phyloP scores from a whole-genome alignment of 2,113 vertebrate species.

The Burhinus bistriatus region DNA sequence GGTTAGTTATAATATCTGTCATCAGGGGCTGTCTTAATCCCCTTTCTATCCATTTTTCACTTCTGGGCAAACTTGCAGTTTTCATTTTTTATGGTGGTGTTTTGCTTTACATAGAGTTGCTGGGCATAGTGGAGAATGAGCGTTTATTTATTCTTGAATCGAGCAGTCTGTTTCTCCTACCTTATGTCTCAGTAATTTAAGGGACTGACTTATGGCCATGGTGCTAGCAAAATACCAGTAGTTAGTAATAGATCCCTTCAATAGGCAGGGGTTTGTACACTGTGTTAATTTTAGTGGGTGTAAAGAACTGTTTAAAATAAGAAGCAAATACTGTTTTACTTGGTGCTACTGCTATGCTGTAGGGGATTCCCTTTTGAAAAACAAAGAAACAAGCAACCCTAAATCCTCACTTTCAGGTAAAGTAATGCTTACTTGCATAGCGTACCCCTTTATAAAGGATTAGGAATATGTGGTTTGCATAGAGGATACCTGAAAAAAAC shows the following conservation, averaged over 20 bases:
- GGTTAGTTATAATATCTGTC: too few species aligned
- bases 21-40: too few species aligned
- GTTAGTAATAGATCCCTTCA: background rate
- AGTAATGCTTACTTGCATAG: background rate
- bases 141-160: too few species aligned
- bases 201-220: too few species aligned
- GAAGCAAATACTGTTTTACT: background rate
- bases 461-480: background rate
- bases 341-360: background rate
- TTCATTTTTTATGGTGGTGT: too few species aligned
- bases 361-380: background rate
- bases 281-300: background rate
- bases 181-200: too few species aligned
- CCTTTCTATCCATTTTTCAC: too few species aligned
- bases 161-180: too few species aligned
- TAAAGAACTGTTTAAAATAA: background rate
- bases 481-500: background rate
- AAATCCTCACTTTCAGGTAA: background rate
- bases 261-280: background rate
- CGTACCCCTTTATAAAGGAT: background rate
- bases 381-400: background rate
- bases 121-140: too few species aligned
- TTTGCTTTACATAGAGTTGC: too few species aligned
- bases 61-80: too few species aligned
- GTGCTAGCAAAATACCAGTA: too few species aligned